Conservation (phyloP, 2,113 vertebrate genomes). For the Gobius niger region DNA sequence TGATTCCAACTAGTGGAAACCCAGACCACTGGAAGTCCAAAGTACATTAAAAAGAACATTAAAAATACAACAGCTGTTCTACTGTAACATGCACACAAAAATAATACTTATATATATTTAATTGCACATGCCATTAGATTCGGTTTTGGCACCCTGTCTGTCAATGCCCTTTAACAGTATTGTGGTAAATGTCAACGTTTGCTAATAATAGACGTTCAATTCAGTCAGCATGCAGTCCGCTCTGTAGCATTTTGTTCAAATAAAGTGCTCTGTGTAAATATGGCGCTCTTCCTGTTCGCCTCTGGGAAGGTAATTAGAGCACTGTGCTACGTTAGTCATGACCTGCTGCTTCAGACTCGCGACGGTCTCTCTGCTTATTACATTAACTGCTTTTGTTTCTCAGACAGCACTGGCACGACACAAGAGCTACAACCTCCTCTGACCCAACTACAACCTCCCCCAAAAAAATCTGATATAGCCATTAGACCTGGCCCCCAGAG, state of each 20-base stretch:
- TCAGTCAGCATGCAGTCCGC: not conserved
- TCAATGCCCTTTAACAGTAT: not conserved
- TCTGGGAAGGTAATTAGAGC: not conserved
- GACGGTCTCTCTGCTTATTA: constrained; percentile 31
- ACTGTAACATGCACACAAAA: too few species aligned
- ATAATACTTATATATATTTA: not conserved
- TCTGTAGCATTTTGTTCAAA: constrained; percentile 8
- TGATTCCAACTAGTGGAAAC: not conserved
- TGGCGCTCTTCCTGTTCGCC: not conserved
- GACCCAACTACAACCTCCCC: constrained; percentile 39
- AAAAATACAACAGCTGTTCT: too few species aligned
- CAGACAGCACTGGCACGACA: constrained; percentile 37
- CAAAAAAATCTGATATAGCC: constrained; percentile 48
- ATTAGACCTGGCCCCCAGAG: constrained; percentile 30
- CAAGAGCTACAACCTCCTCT: constrained; percentile 26
- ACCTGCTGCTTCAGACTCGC: constrained; percentile 27
- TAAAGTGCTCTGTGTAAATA: constrained; percentile 7
- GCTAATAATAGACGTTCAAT: not conserved
- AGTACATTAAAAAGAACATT: too few species aligned
- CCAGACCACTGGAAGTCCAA: not conserved
- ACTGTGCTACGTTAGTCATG: not conserved
- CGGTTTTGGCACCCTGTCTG: not conserved
- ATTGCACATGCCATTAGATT: not conserved
- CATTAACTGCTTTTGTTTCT: constrained; percentile 54
- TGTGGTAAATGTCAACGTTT: not conserved